These are phyloP conservation scores for Ursus arctos DNA, from an alignment of 2,113 vertebrate species.

Conservation along the genomic window DNA sequence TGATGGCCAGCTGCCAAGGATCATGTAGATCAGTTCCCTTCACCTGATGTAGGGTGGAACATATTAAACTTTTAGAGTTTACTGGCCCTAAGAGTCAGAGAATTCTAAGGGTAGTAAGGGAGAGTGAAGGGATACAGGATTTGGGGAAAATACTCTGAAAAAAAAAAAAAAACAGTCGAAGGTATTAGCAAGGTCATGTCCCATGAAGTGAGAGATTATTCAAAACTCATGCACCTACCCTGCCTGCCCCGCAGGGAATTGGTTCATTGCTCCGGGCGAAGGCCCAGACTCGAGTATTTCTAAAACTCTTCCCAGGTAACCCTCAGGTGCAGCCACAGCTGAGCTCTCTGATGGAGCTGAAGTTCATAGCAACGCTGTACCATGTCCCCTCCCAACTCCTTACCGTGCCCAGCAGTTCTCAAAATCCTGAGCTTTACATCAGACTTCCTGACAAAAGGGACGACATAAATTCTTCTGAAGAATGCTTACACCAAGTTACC, in stretches of 20 bases:
- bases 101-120: not conserved
- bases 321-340: not conserved
- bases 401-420: conserved; percentile 39
- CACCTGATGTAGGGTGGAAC: not conserved
- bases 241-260: not conserved
- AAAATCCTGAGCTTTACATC: conserved; percentile 14
- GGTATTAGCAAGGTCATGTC: not conserved
- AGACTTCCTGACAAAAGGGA: not conserved
- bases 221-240: not conserved
- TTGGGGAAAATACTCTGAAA: not conserved
- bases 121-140: not conserved
- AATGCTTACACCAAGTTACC: not conserved
- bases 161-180: not conserved
- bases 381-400: not conserved
- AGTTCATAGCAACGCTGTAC: not conserved
- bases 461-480: conserved; percentile 53
- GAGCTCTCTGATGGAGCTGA: not conserved
- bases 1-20: not conserved
- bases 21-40: not conserved
- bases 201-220: not conserved
- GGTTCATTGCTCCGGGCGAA: not conserved
- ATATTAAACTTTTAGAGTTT: not conserved
- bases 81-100: not conserved
- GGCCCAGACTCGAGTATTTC: not conserved
- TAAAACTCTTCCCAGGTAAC: not conserved